Evolutionary conservation across 2,113 vertebrate genomes (phyloP).

Genomic region (pig (Sus scrofa)): DNA sequence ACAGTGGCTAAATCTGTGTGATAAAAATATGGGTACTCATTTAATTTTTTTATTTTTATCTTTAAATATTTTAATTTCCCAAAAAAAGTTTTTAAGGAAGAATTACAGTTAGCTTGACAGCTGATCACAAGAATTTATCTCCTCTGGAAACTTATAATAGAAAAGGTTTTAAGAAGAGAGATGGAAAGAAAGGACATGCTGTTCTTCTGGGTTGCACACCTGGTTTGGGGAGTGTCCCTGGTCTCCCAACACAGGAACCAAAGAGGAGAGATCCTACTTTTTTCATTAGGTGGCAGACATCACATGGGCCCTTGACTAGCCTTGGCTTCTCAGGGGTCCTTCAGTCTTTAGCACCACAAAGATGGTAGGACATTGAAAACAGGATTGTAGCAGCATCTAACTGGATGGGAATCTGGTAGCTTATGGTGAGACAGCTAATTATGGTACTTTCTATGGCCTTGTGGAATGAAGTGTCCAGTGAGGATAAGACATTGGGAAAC

Average conservation of each 20-base stretch:
- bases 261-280: background rate
- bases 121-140: background rate
- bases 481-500: background rate
- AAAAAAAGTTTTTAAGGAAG: background rate
- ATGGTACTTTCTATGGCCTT: background rate
- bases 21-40: background rate
- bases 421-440: background rate
- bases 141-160: background rate
- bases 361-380: background rate
- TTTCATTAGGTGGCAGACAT: background rate
- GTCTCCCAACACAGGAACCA: background rate
- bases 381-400: background rate
- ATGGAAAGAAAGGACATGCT: background rate
- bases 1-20: background rate
- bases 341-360: background rate
- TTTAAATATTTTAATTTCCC: conserved; percentile 7
- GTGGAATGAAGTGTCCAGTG: background rate
- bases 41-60: background rate
- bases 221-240: background rate
- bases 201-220: background rate
- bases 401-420: background rate
- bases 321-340: background rate
- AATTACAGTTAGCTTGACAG: background rate
- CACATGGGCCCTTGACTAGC: no score
- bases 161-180: background rate